Evolutionary conservation across 2,113 vertebrate genomes (phyloP), one percentile per base, ranked within the genome.

Genomic region (Verasper variegatus): DNA sequence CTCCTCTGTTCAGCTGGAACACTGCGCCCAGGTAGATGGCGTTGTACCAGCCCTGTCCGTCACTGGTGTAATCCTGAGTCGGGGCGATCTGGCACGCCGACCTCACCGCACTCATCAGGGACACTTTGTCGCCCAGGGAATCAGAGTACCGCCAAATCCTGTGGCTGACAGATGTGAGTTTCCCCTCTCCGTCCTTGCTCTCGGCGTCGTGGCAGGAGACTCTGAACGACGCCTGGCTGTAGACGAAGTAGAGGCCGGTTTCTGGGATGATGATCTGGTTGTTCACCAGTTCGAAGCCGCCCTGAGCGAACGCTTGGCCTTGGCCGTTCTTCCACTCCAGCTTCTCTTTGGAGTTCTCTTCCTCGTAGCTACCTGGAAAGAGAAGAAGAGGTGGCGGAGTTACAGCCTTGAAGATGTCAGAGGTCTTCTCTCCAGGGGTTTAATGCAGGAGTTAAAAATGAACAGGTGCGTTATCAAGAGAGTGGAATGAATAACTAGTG

Each of bases 221-320:
- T 4, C 74, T 69, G 84, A 94, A 95, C 2, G 94, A 94, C 0
- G 86, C 94, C 86, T 95, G 95, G 79, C 91, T 95, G 91, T 95
- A 95, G 76, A 95, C 89, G 3, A 95, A 95, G 91, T 93, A 95
- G 2, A 93, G 87, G 51, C 95, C 94, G 0, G 45, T 67, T 0
- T 67, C 52, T 0, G 92, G 92, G 78, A 95, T 87, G 1, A 78
- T 1, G 59, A 95, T 93, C 49, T 84, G 0, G 64, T 94, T 94
- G 2, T 84, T 0, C 3, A 11, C 10, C 59, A 95, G 72, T 6
- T 9, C 0, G 59, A 95, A 79, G 11, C 83, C 92, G 0, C 94
- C 94, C 72, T 89, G 82, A 7, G 72, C 7, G 9, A 95, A 95
- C 0, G 88, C 87, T 66, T 94, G 93, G 55, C 89, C 95, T 7